These are phyloP conservation scores for Selene dorsalis DNA, from an alignment of 2,797 vertebrate genomes.

Conservation along the genomic window DNA sequence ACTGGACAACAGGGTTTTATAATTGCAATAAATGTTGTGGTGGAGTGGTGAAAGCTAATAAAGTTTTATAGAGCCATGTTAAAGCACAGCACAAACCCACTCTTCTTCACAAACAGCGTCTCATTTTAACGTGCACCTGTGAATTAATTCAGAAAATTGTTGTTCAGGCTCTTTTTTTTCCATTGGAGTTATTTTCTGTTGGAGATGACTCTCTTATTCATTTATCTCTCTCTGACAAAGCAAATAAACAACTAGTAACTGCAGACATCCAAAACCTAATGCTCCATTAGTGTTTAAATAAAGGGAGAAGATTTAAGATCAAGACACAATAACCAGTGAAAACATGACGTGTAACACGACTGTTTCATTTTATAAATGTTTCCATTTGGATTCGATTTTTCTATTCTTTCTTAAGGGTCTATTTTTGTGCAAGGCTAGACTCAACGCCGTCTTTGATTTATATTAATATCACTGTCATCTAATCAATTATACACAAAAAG, in stretches of 20 bases:
- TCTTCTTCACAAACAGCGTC: slow-evolving; percentile 15
- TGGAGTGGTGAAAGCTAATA: slow-evolving; percentile 23
- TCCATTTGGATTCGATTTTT: background rate
- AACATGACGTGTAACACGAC: background rate
- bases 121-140: slow-evolving; percentile 2
- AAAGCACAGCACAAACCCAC: slow-evolving; percentile 31
- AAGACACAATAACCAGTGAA: background rate
- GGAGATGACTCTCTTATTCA: background rate
- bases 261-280: no score
- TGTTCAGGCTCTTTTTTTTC: background rate
- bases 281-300: background rate
- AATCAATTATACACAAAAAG: background rate
- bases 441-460: background rate
- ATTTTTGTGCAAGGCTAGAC: no score
- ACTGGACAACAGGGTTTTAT: slow-evolving; percentile 11
- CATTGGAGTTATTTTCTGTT: no score
- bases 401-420: no score
- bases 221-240: background rate
- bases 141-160: slow-evolving; percentile 3
- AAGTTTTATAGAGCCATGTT: slow-evolving; percentile 17
- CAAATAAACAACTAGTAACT: background rate
- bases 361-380: background rate
- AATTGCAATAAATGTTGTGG: slow-evolving; percentile 7
- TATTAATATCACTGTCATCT: background rate
- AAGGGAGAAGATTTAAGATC: background rate